phyloP scores from a whole-genome alignment of 2,113 vertebrate species.

The Octodon degus region DNA sequence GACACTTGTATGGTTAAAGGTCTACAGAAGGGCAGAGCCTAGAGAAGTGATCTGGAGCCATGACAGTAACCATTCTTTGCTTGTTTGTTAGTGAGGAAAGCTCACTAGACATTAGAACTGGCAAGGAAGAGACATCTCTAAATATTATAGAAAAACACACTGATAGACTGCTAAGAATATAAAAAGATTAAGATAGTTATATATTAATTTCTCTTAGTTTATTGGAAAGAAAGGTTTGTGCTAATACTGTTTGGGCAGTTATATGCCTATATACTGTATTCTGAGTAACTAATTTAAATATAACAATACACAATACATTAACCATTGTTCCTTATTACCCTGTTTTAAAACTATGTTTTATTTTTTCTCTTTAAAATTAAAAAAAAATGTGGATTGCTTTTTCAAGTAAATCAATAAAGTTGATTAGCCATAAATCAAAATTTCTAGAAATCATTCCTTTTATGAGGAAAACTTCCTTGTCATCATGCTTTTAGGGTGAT shows the following conservation, averaged over 20 bases:
- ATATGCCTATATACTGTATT: not conserved
- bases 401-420: constrained; percentile 44
- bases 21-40: not conserved
- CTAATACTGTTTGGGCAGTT: not conserved
- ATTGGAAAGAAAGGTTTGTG: not conserved
- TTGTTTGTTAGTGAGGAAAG: constrained; percentile 28
- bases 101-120: not conserved
- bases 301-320: not conserved
- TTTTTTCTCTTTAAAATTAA: no score
- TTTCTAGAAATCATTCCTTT: constrained; percentile 42
- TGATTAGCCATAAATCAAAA: not conserved
- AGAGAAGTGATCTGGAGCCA: not conserved
- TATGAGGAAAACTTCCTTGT: not conserved
- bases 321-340: not conserved
- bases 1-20: not conserved
- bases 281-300: not conserved
- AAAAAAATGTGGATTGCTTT: not conserved
- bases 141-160: constrained; percentile 14
- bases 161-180: not conserved
- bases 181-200: not conserved
- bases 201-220: not conserved
- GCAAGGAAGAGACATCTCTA: not conserved
- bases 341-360: not conserved
- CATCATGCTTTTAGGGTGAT: not conserved
- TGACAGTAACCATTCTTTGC: not conserved